These are phyloP conservation scores for Drosophila atripex DNA, from an alignment of 2,888 invertebrate genomes.

Conservation along the genomic window DNA sequence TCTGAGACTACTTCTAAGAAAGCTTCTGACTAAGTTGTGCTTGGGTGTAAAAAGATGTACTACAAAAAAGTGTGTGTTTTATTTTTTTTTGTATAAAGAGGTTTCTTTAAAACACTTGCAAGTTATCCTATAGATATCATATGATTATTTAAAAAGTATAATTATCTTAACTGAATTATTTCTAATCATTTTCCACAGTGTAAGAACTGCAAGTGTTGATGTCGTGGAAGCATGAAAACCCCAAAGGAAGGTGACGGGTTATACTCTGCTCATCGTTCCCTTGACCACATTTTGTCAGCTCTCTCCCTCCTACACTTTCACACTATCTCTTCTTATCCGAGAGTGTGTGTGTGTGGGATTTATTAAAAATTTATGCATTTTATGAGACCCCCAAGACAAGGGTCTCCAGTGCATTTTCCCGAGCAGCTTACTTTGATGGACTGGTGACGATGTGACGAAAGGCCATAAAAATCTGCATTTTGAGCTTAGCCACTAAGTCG, in stretches of 20 bases:
- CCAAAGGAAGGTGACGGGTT: slow-evolving; percentile 27
- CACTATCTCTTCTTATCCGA: slow-evolving; percentile 3
- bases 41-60: too few relatives aligned
- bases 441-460: slow-evolving; percentile 58
- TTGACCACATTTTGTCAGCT: slow-evolving; percentile 49
- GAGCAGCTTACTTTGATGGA: slow-evolving; percentile 41
- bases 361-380: slow-evolving; percentile 75
- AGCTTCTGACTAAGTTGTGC: slow-evolving; percentile 33
- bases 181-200: not conserved
- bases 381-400: slow-evolving; percentile 46
- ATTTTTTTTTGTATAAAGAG: not conserved
- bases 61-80: not conserved
- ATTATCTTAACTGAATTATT: not conserved
- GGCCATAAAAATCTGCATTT: slow-evolving; percentile 58
- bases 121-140: too few relatives aligned
- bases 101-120: not conserved
- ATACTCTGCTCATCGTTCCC: slow-evolving; percentile 41
- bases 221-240: not conserved
- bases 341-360: slow-evolving; percentile 36
- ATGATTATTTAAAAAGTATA: too few relatives aligned
- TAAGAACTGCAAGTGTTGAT: not conserved
- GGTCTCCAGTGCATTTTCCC: slow-evolving; percentile 33
- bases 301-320: not conserved
- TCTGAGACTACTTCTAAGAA: slow-evolving; percentile 21
- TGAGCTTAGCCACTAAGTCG: slow-evolving; percentile 39